Base-by-base conservation (phyloP, 2,113 vertebrate species). In the Eulemur rufifrons region DNA sequence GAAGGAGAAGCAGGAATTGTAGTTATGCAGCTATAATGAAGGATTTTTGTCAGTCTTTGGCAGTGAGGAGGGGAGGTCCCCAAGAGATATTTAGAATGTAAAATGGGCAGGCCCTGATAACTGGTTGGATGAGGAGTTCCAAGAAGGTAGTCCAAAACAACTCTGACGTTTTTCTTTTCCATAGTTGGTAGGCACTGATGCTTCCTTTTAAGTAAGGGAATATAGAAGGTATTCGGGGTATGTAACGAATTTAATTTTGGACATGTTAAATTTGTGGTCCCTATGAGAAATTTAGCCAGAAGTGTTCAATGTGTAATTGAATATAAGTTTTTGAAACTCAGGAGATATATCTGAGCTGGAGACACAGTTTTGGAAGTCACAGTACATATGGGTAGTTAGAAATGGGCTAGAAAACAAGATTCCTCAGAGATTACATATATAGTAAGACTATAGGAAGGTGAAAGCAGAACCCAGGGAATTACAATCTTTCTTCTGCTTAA, bases 241-340 rank as follows among this genome's bases (percentile, higher is more conserved):
- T 74, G 15, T 59, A 74, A 47, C 64, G 34, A 92, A 39, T 90
- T 94, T 89, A 89, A 47, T 93, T 96, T 93, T 95, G 68, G 37
- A 37, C 56, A 15, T 34, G 56, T 42, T 63, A 59, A 68, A 21
- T 82, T 94, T 92, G n/a, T 94, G 61, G 18, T 95, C 77, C 34
- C 23, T 11, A 27, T 73, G 81, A 95, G 29, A 94, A 81, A 37
- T 86, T 85, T 12, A 81, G 45, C 13, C 81, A 89, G 54, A 78
- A 86, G 2, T 8, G 6, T 54, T 81, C 37, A 59, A 11, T 76
- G 64, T 81, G 6, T 81, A 96, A 6, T 87, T 81, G 13, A 76
- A 21, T 88, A 0, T 85, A 74, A 45, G 11, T 86, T 91, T 94
- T 52, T 89, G 80, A 86, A 64, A 89, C 21, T 85, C 34, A 74